These are phyloP conservation scores for Kryphioiulus occultus DNA, from an alignment of 2,888 invertebrate species.

Conservation along the genomic window DNA sequence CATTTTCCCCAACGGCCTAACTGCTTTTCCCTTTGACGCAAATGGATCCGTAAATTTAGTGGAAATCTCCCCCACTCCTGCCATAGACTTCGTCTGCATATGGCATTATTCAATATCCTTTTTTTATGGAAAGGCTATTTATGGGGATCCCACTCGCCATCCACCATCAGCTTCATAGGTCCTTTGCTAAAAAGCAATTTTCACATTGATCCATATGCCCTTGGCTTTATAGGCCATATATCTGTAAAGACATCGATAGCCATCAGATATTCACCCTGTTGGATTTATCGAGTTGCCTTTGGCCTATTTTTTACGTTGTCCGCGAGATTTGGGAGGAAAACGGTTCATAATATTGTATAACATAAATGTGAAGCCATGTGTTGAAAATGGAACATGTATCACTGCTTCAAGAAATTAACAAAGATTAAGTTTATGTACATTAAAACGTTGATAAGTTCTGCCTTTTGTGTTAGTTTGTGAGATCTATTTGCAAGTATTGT, in stretches of 20 bases:
- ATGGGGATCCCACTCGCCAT: neutral
- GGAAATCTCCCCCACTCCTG: neutral
- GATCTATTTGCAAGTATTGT: too few species aligned
- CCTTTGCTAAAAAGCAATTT: slow-evolving; percentile 35
- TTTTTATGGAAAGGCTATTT: slow-evolving; percentile 28
- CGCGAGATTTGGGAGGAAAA: neutral
- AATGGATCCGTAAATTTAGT: slow-evolving; percentile 26
- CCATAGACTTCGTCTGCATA: slow-evolving; percentile 19
- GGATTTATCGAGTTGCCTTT: slow-evolving; percentile 12
- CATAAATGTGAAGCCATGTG: neutral
- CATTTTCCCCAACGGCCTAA: slow-evolving; percentile 26
- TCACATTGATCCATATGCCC: slow-evolving; percentile 26
- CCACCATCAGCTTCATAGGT: neutral
- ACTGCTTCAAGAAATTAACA: too few species aligned
- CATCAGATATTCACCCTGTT: slow-evolving; percentile 31
- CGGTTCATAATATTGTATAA: neutral
- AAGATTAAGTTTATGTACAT: too few species aligned
- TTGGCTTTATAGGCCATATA: slow-evolving; percentile 35
- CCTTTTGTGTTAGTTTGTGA: too few species aligned
- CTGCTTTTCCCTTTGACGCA: neutral
- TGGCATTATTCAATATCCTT: slow-evolving; percentile 35
- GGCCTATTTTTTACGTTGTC: neutral
- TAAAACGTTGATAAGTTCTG: too few species aligned
- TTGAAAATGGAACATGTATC: too few species aligned
- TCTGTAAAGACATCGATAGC: slow-evolving; percentile 25